A percentile compares a stretch with the other conserved stretches of the same genome.
These are phyloP conservation scores for Ostrea denselamellosa DNA, from an alignment of 1,140 invertebrate species.

Conservation along the genomic window DNA sequence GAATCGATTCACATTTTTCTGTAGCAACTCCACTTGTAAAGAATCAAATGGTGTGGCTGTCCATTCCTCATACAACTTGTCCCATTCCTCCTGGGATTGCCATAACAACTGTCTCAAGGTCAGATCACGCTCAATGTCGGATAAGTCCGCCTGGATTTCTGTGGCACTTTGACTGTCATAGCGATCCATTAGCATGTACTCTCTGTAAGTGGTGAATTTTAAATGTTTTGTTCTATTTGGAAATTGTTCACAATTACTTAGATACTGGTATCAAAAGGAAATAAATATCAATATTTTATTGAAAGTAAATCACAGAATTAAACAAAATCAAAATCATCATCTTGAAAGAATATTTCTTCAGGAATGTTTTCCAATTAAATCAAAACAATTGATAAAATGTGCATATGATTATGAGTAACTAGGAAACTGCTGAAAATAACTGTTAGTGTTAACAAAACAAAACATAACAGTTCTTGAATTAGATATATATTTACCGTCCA, in stretches of 20 bases:
- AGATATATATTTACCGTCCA: background rate
- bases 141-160: slow-evolving; percentile 75
- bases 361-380: too few relatives aligned
- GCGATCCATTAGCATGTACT: slow-evolving; percentile 69
- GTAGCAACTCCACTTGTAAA: slow-evolving; percentile 75
- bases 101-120: slow-evolving; percentile 76
- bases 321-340: too few relatives aligned
- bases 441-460: background rate
- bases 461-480: background rate
- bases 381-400: too few relatives aligned
- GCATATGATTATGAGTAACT: too few relatives aligned
- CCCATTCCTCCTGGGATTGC: slow-evolving; percentile 77
- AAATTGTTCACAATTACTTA: too few relatives aligned
- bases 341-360: too few relatives aligned
- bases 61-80: slow-evolving; percentile 74
- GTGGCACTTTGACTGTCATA: slow-evolving; percentile 72
- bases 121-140: slow-evolving; percentile 77
- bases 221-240: background rate
- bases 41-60: slow-evolving; percentile 75
- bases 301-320: too few relatives aligned
- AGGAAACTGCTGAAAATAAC: too few relatives aligned
- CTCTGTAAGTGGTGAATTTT: slow-evolving; percentile 58
- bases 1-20: slow-evolving; percentile 78
- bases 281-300: too few relatives aligned
- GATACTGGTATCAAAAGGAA: too few relatives aligned